Evolutionary conservation across 2,888 invertebrate genomes (phyloP).

Genomic region (Dolichomitus sp.): DNA sequence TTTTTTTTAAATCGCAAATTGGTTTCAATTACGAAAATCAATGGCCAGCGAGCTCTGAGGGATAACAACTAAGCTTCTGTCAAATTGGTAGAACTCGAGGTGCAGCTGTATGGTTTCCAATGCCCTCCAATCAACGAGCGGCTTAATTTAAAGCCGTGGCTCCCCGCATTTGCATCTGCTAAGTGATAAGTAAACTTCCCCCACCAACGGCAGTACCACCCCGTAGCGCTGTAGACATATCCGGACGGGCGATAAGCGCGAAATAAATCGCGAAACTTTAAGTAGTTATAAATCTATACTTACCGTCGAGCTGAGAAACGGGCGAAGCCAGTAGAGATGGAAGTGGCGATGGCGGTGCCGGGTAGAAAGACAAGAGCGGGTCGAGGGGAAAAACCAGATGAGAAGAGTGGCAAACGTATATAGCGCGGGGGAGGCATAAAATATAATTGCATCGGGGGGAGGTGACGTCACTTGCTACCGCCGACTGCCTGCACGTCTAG

Average conservation of each 20-base stretch:
- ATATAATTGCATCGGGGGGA: constrained; percentile 85
- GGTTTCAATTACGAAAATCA: not conserved
- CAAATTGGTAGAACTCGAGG: not conserved
- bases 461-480: constrained; percentile 80
- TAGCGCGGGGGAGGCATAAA: constrained; percentile 82
- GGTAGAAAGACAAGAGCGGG: constrained; percentile 67
- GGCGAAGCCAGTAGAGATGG: constrained; percentile 31
- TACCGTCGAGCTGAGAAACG: constrained; percentile 71
- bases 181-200: constrained; percentile 85
- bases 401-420: constrained; percentile 62
- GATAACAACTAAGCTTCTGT: not conserved
- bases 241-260: constrained; percentile 84
- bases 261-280: constrained; percentile 86
- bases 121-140: constrained; percentile 73
- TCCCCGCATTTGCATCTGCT: constrained; percentile 84
- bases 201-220: constrained; percentile 32
- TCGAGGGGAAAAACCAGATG: constrained; percentile 62
- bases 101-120: constrained; percentile 36
- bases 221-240: constrained; percentile 79
- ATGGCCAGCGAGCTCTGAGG: not conserved
- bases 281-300: constrained; percentile 86
- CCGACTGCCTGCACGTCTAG: constrained; percentile 69
- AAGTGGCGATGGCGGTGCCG: constrained; percentile 54
- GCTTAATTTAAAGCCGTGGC: constrained; percentile 78
- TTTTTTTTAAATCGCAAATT: not conserved